These are phyloP conservation scores for Leucopsar rothschildi DNA, from an alignment of 2,113 vertebrate genomes.

Conservation along the genomic window DNA sequence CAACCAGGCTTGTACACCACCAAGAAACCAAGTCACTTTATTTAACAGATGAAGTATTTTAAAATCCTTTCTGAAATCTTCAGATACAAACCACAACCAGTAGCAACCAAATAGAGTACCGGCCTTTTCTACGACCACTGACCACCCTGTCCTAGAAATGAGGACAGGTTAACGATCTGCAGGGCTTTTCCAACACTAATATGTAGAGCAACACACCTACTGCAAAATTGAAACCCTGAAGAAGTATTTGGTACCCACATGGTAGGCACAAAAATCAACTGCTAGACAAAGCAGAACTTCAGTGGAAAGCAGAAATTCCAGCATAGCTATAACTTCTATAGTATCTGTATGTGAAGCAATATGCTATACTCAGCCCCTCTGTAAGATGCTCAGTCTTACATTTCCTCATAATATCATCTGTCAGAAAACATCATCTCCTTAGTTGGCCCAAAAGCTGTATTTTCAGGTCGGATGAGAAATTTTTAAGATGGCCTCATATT, in stretches of 20 bases:
- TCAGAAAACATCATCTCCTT: neutral
- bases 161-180: neutral
- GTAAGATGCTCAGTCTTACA: neutral
- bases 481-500: neutral
- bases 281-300: neutral
- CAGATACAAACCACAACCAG: neutral
- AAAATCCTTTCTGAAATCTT: neutral
- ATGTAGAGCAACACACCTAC: neutral
- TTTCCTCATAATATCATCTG: neutral
- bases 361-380: neutral
- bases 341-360: neutral
- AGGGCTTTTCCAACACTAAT: neutral
- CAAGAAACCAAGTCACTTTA: neutral
- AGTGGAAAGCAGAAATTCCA: neutral
- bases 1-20: neutral
- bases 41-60: neutral
- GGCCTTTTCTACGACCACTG: neutral
- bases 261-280: neutral
- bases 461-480: neutral
- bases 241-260: neutral
- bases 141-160: neutral
- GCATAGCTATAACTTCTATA: neutral
- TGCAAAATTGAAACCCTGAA: neutral
- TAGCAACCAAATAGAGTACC: neutral
- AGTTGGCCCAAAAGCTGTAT: neutral